These are phyloP conservation scores for Drosophila meridionalis DNA, from an alignment of 2,888 invertebrate genomes.

Conservation along the genomic window DNA sequence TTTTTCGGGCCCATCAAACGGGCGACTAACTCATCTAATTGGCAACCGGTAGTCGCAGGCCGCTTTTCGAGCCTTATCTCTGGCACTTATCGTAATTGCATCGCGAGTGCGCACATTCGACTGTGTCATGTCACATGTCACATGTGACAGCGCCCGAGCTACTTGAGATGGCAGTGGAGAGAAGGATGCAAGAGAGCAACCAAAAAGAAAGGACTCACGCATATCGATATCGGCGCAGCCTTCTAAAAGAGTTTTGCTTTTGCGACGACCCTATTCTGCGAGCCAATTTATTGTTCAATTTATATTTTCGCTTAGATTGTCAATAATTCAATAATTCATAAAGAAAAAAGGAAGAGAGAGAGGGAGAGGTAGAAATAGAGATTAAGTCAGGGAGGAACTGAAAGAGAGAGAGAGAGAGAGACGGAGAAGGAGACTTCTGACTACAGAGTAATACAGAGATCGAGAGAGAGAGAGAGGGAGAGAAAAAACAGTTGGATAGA, in stretches of 20 bases:
- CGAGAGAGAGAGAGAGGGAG: neutral
- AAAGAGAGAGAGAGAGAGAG: neutral
- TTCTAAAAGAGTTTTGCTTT: neutral
- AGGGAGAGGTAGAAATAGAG: neutral
- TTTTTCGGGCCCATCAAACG: constrained; percentile 66
- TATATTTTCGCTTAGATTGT: constrained; percentile 77
- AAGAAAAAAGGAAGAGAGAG: constrained; percentile 3
- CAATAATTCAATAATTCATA: constrained; percentile 77
- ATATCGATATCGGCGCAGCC: constrained; percentile 60
- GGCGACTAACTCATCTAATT: constrained; percentile 72
- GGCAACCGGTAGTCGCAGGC: constrained; percentile 22
- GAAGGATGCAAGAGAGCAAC: neutral
- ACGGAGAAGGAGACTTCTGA: too few relatives aligned
- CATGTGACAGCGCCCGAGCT: constrained; percentile 46
- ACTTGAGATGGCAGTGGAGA: constrained; percentile 4
- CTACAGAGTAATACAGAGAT: neutral
- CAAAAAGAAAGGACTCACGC: constrained; percentile 61
- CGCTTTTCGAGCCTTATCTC: constrained; percentile 40
- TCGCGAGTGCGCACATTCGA: constrained; percentile 30
- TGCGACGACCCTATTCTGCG: neutral
- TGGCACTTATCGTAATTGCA: constrained; percentile 51
- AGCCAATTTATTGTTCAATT: constrained; percentile 73
- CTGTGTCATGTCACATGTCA: constrained; percentile 77
- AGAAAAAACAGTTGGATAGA: neutral
- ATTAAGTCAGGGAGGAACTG: neutral